phyloP scores from a whole-genome alignment of 2,113 vertebrate genomes.

The Heloderma charlesbogerti region DNA sequence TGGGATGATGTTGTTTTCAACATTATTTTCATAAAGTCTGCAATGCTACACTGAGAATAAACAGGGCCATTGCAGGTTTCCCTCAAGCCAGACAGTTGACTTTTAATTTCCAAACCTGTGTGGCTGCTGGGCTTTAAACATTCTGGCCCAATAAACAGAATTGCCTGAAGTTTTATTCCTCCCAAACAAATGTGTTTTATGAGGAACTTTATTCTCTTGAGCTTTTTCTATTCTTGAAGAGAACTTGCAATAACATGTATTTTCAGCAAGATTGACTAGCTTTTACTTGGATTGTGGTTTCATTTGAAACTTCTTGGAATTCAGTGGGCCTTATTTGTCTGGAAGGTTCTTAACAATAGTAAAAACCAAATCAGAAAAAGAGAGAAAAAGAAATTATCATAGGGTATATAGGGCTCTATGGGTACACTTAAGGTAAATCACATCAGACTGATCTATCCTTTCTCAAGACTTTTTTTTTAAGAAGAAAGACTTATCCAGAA shows the following conservation, averaged over 20 bases:
- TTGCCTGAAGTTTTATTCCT: conserved; percentile 32
- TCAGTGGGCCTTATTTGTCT: conserved; percentile 13
- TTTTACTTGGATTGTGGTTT: conserved; percentile 36
- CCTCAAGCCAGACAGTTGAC: conserved; percentile 27
- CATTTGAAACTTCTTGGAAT: conserved; percentile 16
- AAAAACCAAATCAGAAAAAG: not conserved
- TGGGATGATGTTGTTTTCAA: not conserved
- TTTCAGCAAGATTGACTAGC: conserved; percentile 17
- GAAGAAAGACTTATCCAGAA: not conserved
- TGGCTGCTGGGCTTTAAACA: not conserved
- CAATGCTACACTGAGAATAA: not conserved
- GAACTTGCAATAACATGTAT: conserved; percentile 22
- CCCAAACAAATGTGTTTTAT: conserved; percentile 43
- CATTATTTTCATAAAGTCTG: not conserved
- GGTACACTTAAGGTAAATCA: not conserved
- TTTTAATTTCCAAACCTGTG: conserved; percentile 31
- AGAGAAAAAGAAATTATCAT: not conserved
- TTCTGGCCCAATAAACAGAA: conserved; percentile 8
- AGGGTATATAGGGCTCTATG: not conserved
- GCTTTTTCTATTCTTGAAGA: conserved; percentile 16
- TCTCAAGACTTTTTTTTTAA: not conserved
- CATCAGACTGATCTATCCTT: not conserved
- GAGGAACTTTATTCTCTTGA: conserved; percentile 1
- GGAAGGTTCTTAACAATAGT: not conserved
- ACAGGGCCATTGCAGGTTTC: not conserved